These are phyloP conservation scores for Holocentrus rufus DNA, from an alignment of 2,797 vertebrate genomes.

Conservation along the genomic window DNA sequence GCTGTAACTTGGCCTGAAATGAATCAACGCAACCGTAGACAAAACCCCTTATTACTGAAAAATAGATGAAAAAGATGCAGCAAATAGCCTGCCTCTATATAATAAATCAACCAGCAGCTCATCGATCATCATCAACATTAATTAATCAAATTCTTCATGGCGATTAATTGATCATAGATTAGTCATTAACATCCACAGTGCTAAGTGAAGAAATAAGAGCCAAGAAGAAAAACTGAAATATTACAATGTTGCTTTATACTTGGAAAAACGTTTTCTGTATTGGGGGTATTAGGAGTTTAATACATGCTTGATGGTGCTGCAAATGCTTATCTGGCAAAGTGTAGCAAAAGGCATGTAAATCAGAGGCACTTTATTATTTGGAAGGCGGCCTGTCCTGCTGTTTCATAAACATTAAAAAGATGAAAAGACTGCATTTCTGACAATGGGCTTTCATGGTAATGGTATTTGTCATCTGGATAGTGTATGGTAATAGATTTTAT, in stretches of 20 bases:
- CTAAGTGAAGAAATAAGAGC: conserved; percentile 11
- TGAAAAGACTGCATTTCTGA: conserved; percentile 8
- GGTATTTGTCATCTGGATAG: conserved; percentile 11
- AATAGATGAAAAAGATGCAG: too few relatives aligned
- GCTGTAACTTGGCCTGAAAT: too few relatives aligned
- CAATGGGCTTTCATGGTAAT: not conserved
- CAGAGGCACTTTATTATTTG: conserved; percentile 4
- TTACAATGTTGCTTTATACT: not conserved
- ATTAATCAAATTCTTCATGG: too few relatives aligned
- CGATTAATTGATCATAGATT: too few relatives aligned
- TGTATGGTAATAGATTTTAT: not conserved
- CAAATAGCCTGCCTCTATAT: too few relatives aligned
- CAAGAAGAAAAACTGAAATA: not conserved
- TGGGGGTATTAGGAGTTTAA: not conserved
- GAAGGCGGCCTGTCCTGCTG: conserved; percentile 13
- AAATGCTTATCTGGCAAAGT: conserved; percentile 20
- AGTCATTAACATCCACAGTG: too few relatives aligned
- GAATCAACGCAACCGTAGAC: too few relatives aligned
- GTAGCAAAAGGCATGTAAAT: conserved; percentile 16
- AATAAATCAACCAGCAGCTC: too few relatives aligned
- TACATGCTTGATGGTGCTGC: not conserved
- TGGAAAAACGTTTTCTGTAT: conserved; percentile 3
- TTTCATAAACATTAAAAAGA: conserved; percentile 28
- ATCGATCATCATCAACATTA: too few relatives aligned
- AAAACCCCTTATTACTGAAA: too few relatives aligned